phyloP scores from a whole-genome alignment of 2,797 vertebrate species.

The Dromococcyx pavoninus region DNA sequence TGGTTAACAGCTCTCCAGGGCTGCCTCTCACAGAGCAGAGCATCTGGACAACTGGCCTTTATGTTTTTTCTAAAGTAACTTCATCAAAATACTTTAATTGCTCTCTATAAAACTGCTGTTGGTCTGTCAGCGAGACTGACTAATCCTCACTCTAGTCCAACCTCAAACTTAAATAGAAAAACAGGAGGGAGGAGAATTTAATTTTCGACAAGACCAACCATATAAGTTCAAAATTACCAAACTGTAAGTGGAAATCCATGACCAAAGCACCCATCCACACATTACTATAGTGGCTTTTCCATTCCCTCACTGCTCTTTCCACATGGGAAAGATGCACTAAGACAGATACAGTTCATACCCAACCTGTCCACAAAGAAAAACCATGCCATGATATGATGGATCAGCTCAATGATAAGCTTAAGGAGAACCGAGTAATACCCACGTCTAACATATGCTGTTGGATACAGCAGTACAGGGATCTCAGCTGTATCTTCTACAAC shows the following conservation, averaged over 20 bases:
- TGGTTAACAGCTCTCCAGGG: constrained; percentile 2
- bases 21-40: not conserved
- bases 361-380: not conserved
- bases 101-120: not conserved
- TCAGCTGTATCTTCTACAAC: not conserved
- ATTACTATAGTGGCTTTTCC: not conserved
- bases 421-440: not conserved
- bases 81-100: not conserved
- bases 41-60: not conserved
- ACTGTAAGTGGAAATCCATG: not conserved
- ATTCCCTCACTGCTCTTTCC: not conserved
- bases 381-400: not conserved
- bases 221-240: not conserved
- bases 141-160: not conserved
- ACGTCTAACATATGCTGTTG: not conserved
- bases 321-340: not conserved
- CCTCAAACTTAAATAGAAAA: not conserved
- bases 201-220: not conserved
- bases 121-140: not conserved
- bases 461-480: not conserved
- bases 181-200: not conserved
- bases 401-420: not conserved
- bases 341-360: not conserved
- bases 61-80: not conserved
- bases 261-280: not conserved